Base-by-base conservation (phyloP, 2,888 invertebrate species). In the Chydorus sphaericus region DNA sequence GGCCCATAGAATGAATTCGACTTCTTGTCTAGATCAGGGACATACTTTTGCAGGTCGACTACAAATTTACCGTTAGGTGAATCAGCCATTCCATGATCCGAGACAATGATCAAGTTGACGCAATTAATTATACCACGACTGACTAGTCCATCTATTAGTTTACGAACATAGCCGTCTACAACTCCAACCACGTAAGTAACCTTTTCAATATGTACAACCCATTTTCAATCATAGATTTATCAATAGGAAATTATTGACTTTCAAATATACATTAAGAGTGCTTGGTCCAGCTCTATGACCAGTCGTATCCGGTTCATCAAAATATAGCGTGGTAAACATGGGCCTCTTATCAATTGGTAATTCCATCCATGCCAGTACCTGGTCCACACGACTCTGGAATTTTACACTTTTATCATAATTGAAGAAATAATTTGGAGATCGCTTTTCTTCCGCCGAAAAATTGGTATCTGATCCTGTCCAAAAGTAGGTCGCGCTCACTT, bases 61-160 rank as follows among this genome's bases (percentile, higher is more conserved):
- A 55, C n/a, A 26, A 54, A 48, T 8, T 54, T 44, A 3, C 59
- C 57, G 11, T 31, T 18, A 20, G 57, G 50, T 16, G 55, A 48
- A n/a, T 37, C 31, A 2, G 60, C 59, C 62, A 61, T 62, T 66
- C 67, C 67, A 59, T 67, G 67, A 57, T 67, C 67, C 1, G 67
- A 64, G 5, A 67, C 53, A 29, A 67, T 54, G 11, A 68, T 60
- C 3, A 67, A 44, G 60, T 67, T 67, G 10, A 68, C 62, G 56
- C 66, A 67, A 26, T 62, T 61, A 14, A 62, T 36, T 18, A 66
- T 58, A 16, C 61, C 61, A 33, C 61, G 53, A 2, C 56, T 44
- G 48, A 63, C 62, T 55, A 67, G 60, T 16, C 64, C 63, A 7
- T 58, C 50, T 50, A 65, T 58, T 29, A 67, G 57, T 37, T 59